Evolutionary conservation across 2,888 invertebrate genomes (phyloP), one percentile per base, ranked within the genome.

Genomic region (Drosophila niveifrons): DNA sequence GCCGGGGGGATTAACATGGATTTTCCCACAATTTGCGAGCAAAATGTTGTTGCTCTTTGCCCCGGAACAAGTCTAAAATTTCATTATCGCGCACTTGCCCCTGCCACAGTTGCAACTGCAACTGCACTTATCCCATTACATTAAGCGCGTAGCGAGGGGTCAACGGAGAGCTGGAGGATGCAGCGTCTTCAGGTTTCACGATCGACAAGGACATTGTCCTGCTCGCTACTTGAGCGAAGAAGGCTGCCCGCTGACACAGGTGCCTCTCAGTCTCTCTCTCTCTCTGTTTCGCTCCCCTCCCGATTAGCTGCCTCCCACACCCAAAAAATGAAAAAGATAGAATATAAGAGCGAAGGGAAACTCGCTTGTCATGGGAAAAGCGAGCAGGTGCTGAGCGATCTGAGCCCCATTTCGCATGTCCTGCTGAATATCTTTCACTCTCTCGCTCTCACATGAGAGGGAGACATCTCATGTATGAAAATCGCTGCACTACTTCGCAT

Each of bases 321-420:
- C 13, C 47, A 29, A 50, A 48, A n/a, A 36, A 36, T n/a, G 67
- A 66, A 71, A 63, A 76, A 3, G 43, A 59, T 59, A 9, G 65
- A 57, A 59, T 66, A 59, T 56, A 62, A 48, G 43, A 11, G 17
- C 8, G n/a, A 9, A 51, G 44, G 44, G 52, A 23, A 41, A 58
- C 11, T 41, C 17, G 18, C 23, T 74, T 73, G 73, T 78, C 87
- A 87, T 91, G 90, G 90, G 90, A 91, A 91, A 84, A 78, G 73
- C 48, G 67, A 72, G 88, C 90, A 91, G 90, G 90, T 91, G 90
- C 71, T 66, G 57, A 9, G 31, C 31, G 31, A 31, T 3, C 46
- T 47, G 62, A 39, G 39, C 50, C 43, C 63, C 39, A 39, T 47
- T 31, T 29, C 55, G 55, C 46, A 41, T 69, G 57, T 70, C 66